phyloP scores from a whole-genome alignment of 2,888 invertebrate genomes.

The Diadromus collaris region DNA sequence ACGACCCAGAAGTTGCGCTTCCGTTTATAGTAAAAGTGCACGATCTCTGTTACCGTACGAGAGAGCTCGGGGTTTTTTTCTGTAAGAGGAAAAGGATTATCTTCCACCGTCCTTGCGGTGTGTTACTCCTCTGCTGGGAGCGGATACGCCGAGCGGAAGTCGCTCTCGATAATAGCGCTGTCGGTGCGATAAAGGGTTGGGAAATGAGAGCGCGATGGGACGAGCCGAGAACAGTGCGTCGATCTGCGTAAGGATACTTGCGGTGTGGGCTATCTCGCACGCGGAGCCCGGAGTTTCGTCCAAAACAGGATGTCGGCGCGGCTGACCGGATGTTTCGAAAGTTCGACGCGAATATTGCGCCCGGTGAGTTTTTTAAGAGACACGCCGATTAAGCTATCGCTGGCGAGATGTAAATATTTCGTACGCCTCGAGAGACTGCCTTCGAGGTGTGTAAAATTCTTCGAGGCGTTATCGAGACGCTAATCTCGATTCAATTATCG shows the following conservation, averaged over 20 bases:
- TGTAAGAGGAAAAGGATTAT: slow-evolving; percentile 29
- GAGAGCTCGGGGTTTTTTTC: slow-evolving; percentile 18
- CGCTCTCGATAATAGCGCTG: slow-evolving; percentile 56
- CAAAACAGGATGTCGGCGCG: slow-evolving; percentile 56
- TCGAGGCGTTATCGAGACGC: slow-evolving; percentile 29
- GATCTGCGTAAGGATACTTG: slow-evolving; percentile 39
- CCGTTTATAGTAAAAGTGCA: neutral
- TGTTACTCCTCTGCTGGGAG: slow-evolving; percentile 39
- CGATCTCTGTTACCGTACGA: neutral
- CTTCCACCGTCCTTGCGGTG: slow-evolving; percentile 17
- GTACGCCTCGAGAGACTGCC: neutral
- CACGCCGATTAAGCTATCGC: neutral
- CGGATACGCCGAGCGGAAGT: slow-evolving; percentile 59
- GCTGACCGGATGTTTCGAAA: slow-evolving; percentile 43
- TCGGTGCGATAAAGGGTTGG: slow-evolving; percentile 53
- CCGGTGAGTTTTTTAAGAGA: neutral
- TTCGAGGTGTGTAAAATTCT: neutral
- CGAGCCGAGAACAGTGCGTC: slow-evolving; percentile 4
- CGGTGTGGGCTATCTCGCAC: slow-evolving; percentile 41
- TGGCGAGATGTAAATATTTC: neutral
- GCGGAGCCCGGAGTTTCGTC: slow-evolving; percentile 16
- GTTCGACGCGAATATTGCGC: slow-evolving; percentile 30
- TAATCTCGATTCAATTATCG: slow-evolving; percentile 47
- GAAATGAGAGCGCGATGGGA: slow-evolving; percentile 21
- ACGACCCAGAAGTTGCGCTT: neutral